A percentile compares a stretch with the other conserved stretches of the same genome.
Conservation (phyloP, 2,113 vertebrate genomes). For the Trogon melanurus region DNA sequence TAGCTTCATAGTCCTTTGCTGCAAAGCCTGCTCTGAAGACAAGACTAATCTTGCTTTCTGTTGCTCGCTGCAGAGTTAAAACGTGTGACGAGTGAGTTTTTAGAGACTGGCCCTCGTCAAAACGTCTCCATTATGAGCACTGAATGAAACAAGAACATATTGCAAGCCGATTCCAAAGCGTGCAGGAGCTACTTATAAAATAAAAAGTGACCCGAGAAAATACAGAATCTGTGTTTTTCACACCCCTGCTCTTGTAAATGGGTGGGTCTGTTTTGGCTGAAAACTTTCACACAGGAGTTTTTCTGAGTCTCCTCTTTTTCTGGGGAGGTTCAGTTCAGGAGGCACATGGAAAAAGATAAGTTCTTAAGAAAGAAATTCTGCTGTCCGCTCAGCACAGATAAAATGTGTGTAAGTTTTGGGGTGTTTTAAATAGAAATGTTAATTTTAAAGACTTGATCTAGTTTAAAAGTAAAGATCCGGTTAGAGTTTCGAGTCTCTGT, state of each 20-base stretch:
- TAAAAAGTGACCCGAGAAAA: not conserved
- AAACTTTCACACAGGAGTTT: not conserved
- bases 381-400: not conserved
- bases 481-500: not conserved
- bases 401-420: not conserved
- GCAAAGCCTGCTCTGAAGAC: not conserved
- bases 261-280: not conserved
- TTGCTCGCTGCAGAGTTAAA: not conserved
- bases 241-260: not conserved
- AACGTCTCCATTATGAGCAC: not conserved
- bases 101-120: not conserved
- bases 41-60: not conserved
- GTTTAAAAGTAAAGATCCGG: not conserved
- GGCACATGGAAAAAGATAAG: not conserved
- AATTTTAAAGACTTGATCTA: not conserved
- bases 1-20: not conserved
- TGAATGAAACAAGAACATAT: not conserved
- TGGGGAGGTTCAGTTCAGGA: not conserved
- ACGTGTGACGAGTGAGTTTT: not conserved
- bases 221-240: not conserved
- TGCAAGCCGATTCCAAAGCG: not conserved
- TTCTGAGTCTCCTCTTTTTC: not conserved
- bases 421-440: not conserved
- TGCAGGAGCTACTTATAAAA: not conserved
- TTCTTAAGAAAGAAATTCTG: not conserved